Evolutionary conservation across 2,113 vertebrate species (phyloP).

Genomic region (Dolichallabes microphthalmus): DNA sequence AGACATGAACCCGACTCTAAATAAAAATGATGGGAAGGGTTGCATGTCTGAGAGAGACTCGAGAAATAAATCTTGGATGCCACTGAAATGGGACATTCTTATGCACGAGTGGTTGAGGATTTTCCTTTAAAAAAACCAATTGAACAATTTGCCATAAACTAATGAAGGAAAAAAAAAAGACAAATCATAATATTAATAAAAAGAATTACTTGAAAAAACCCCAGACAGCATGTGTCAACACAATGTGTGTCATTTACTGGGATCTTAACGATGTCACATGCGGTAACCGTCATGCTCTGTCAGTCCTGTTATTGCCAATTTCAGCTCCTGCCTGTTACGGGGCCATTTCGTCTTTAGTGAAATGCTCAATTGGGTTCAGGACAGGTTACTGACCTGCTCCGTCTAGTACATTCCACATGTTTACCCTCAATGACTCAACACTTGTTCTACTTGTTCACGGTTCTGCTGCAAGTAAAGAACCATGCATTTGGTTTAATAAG

Average conservation of each 20-base stretch:
- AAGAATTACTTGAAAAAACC: not conserved
- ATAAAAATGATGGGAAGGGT: no score
- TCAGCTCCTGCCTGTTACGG: not conserved
- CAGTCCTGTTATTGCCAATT: not conserved
- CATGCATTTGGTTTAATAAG: not conserved
- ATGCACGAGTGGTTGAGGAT: not conserved
- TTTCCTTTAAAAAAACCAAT: not conserved
- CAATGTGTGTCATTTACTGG: not conserved
- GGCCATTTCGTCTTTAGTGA: not conserved
- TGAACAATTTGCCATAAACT: not conserved
- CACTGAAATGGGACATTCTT: not conserved
- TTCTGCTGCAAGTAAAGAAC: no score
- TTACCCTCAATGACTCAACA: not conserved
- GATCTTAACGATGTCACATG: not conserved
- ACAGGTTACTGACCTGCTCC: constrained; percentile 6
- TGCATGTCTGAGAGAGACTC: no score
- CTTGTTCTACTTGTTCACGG: not conserved
- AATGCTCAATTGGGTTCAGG: constrained; percentile 1
- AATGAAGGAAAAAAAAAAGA: not conserved
- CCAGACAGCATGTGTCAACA: not conserved
- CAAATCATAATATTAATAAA: not conserved
- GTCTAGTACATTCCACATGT: not conserved
- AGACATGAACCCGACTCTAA: no score
- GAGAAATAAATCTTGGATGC: not conserved
- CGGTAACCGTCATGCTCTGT: not conserved